Conservation (phyloP, 2,797 vertebrate genomes). For the Macrochelys suwanniensis region DNA sequence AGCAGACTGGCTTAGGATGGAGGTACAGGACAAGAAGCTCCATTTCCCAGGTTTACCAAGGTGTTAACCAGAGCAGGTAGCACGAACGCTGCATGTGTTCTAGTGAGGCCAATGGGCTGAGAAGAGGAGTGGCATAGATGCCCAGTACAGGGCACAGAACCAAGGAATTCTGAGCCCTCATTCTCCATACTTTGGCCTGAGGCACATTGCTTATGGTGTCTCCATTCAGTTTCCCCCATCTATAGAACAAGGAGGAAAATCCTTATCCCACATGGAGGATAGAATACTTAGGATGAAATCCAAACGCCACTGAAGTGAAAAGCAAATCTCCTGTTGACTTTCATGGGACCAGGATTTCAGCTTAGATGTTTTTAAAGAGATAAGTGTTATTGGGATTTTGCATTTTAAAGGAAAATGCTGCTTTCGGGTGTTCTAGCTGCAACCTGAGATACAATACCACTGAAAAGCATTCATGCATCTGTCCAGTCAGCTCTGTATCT, state of each 20-base stretch:
- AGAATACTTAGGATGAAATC: conserved; percentile 64
- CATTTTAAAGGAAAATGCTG: conserved; percentile 41
- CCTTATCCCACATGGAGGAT: conserved; percentile 71
- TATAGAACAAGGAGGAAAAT: conserved; percentile 36
- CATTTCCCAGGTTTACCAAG: background rate
- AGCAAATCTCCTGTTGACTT: conserved; percentile 38
- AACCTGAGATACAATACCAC: background rate
- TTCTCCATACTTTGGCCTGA: conserved; percentile 64
- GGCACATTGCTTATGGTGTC: conserved; percentile 36
- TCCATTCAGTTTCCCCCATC: conserved; percentile 31
- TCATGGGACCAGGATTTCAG: conserved; percentile 40
- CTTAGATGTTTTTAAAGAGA: conserved; percentile 30
- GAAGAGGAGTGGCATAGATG: background rate
- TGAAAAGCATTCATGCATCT: conserved; percentile 6
- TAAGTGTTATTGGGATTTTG: conserved; percentile 50
- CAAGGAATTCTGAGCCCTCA: conserved; percentile 24
- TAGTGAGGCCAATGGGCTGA: background rate
- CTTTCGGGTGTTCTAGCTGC: conserved; percentile 33
- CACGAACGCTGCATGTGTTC: background rate
- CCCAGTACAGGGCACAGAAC: background rate
- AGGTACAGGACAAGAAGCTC: background rate
- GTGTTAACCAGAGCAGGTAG: rapidly evolving
- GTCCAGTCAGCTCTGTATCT: background rate
- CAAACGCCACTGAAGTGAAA: conserved; percentile 44
- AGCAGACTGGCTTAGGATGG: background rate